A percentile compares a stretch with the other conserved stretches of the same genome.
Evolutionary conservation across 1,140 invertebrate species (phyloP).

Genomic region (Augochlora pura): DNA sequence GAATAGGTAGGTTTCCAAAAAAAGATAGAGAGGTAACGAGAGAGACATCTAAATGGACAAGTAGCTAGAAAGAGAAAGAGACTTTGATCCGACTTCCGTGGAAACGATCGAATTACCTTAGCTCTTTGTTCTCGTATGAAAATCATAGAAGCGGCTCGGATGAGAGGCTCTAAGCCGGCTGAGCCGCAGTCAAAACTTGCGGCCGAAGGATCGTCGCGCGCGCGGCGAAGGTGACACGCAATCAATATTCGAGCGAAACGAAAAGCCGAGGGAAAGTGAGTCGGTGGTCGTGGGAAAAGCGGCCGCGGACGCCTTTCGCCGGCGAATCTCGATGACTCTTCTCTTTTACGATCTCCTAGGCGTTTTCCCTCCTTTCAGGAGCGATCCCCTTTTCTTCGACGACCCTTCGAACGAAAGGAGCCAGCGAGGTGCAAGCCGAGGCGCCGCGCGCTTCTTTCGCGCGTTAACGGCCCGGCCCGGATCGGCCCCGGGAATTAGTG

Average conservation of each 20-base stretch:
- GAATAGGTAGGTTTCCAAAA: no score
- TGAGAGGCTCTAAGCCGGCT: neutral
- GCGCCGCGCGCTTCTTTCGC: neutral
- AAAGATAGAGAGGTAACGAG: no score
- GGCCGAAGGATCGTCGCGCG: neutral
- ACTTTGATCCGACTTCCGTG: neutral
- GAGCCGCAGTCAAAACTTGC: neutral
- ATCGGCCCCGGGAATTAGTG: no score
- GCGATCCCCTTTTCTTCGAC: neutral
- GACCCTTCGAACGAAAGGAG: neutral
- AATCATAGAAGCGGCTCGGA: neutral
- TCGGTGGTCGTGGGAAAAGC: no score
- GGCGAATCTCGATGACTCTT: slow-evolving; percentile 46
- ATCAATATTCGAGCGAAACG: slow-evolving; percentile 41
- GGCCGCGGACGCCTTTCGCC: slow-evolving; percentile 12
- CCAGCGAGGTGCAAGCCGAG: neutral
- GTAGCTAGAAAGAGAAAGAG: no score
- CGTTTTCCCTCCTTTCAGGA: slow-evolving; percentile 3
- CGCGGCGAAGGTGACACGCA: slow-evolving; percentile 16
- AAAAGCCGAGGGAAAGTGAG: no score
- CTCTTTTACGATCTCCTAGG: slow-evolving; percentile 50
- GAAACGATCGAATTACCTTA: neutral
- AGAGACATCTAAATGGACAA: no score
- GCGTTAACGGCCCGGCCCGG: slow-evolving; percentile 9
- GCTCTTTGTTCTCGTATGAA: neutral